Conservation (phyloP, 2,113 vertebrate species). For the Corythornis cristatus region DNA sequence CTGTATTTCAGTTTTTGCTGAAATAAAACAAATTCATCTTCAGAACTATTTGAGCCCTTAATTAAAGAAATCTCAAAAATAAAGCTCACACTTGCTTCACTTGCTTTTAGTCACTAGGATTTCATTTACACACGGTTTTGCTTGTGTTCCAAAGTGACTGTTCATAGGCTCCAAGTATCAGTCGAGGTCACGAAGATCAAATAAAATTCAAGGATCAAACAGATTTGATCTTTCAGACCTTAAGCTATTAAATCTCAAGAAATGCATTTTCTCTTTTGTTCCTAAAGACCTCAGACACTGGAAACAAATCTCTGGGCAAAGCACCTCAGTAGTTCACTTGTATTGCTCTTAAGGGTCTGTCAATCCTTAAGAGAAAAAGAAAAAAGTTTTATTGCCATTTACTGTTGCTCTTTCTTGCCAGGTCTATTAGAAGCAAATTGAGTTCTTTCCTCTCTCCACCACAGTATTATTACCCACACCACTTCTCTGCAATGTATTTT, state of each 20-base stretch:
- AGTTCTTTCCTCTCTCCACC: background rate
- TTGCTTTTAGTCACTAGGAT: background rate
- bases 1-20: background rate
- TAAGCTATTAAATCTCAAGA: background rate
- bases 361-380: background rate
- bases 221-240: background rate
- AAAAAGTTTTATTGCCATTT: background rate
- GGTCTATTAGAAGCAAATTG: background rate
- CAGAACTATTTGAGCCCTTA: background rate
- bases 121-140: background rate
- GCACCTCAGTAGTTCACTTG: background rate
- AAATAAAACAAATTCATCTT: background rate
- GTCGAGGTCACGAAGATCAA: background rate
- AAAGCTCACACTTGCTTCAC: background rate
- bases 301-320: background rate
- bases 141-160: background rate
- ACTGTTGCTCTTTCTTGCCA: background rate
- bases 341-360: background rate
- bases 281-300: background rate
- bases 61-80: background rate
- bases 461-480: background rate
- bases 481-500: background rate
- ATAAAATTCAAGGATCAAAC: background rate
- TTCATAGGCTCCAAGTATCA: rapidly evolving
- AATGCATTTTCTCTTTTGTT: background rate